Conservation (phyloP, 1,140 invertebrate species). For the Heliconius himera region DNA sequence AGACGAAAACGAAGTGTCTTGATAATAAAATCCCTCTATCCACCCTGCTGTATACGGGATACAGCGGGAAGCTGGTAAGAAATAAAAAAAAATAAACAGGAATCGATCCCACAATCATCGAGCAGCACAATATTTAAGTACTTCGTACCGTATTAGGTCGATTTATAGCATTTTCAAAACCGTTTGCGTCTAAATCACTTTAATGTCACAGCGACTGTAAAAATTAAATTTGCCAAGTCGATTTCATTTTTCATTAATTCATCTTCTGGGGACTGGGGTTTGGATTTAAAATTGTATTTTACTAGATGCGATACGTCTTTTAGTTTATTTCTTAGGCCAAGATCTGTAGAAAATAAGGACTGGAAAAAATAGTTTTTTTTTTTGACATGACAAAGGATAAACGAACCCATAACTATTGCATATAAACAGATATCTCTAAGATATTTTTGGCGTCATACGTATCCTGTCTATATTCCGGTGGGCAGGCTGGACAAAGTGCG, state of each 20-base stretch:
- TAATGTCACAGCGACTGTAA: slow-evolving; percentile 52
- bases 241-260: slow-evolving; percentile 78
- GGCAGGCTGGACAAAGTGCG: too few species aligned
- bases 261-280: slow-evolving; percentile 51
- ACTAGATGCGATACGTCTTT: not conserved
- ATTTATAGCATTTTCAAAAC: slow-evolving; percentile 2
- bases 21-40: too few species aligned
- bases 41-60: too few species aligned
- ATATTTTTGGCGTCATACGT: too few species aligned
- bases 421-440: too few species aligned
- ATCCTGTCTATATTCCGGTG: too few species aligned
- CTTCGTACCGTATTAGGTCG: slow-evolving; percentile 17
- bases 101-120: not conserved
- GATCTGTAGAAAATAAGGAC: not conserved
- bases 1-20: too few species aligned
- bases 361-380: too few species aligned
- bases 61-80: not conserved
- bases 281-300: not conserved
- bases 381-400: too few species aligned
- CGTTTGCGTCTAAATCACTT: slow-evolving; percentile 10
- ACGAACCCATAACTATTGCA: too few species aligned
- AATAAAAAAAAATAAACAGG: not conserved
- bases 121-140: not conserved
- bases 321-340: not conserved
- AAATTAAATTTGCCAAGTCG: slow-evolving; percentile 75